phyloP scores from a whole-genome alignment of 64 coral and sea anemone species.

The Orbicella faveolata region DNA sequence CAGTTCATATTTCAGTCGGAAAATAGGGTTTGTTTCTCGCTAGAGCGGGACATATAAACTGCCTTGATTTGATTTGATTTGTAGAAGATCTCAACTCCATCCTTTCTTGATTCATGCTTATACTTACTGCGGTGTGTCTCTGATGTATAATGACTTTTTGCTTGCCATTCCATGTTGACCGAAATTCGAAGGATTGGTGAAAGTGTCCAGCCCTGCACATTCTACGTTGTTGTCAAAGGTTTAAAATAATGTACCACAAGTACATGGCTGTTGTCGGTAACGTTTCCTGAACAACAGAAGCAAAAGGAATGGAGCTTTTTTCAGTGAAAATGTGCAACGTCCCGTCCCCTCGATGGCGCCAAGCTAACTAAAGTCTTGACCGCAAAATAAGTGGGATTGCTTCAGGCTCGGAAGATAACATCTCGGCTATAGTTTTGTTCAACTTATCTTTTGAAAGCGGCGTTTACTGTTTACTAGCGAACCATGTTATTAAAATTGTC shows the following conservation, averaged over 20 bases:
- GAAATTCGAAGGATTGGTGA: too few species aligned
- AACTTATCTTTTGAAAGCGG: constrained; percentile 30
- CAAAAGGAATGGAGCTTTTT: not conserved
- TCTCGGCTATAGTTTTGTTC: not conserved
- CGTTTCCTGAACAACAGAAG: not conserved
- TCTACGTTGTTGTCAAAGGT: not conserved
- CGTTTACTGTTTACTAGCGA: constrained; percentile 9
- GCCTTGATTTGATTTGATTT: too few species aligned
- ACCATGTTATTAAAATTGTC: not conserved
- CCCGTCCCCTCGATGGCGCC: constrained; percentile 1
- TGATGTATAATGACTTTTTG: too few species aligned
- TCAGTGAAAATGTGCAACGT: not conserved
- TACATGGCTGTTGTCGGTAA: not conserved
- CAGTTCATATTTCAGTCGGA: too few species aligned
- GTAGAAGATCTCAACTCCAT: too few species aligned
- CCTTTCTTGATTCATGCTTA: too few species aligned
- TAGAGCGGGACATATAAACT: too few species aligned
- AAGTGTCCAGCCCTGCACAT: not conserved
- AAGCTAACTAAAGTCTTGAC: not conserved
- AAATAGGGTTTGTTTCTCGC: too few species aligned
- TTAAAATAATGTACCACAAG: not conserved
- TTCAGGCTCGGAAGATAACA: constrained; percentile 40
- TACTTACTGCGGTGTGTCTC: too few species aligned
- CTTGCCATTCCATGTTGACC: too few species aligned
- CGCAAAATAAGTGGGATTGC: not conserved